These are phyloP conservation scores for Hycleus cichorii DNA, from an alignment of 1,140 invertebrate genomes.

Conservation along the genomic window DNA sequence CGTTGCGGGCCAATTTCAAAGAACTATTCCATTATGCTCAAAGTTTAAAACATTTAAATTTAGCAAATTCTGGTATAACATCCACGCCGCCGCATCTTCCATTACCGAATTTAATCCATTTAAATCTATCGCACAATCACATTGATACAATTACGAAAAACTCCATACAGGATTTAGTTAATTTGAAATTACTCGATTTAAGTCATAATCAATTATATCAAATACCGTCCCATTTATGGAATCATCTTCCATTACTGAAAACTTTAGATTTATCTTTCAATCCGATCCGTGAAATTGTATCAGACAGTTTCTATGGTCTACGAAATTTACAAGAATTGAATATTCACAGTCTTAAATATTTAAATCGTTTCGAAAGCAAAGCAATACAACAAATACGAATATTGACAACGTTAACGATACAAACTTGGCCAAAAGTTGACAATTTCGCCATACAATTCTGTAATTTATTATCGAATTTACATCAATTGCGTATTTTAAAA, in stretches of 20 bases:
- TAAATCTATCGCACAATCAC: conserved; percentile 70
- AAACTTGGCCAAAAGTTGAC: conserved; percentile 58
- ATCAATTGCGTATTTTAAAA: conserved; percentile 43
- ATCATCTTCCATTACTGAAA: conserved; percentile 34
- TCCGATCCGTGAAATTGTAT: conserved; percentile 36
- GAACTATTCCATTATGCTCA: conserved; percentile 84
- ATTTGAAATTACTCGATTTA: conserved; percentile 57
- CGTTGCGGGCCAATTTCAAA: conserved; percentile 77
- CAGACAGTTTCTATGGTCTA: conserved; percentile 48
- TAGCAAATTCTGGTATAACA: conserved; percentile 66
- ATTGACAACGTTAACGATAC: conserved; percentile 51
- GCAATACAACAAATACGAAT: conserved; percentile 54
- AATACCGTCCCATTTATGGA: conserved; percentile 55
- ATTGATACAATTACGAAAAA: conserved; percentile 55
- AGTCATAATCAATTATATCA: conserved; percentile 58
- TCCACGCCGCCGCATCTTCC: conserved; percentile 59
- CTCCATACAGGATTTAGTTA: conserved; percentile 54
- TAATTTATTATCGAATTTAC: conserved; percentile 48
- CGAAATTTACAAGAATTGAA: conserved; percentile 49
- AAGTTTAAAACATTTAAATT: conserved; percentile 64
- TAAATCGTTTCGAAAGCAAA: conserved; percentile 58
- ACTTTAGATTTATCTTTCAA: conserved; percentile 38
- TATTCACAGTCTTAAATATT: conserved; percentile 48
- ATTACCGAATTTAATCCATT: conserved; percentile 59
- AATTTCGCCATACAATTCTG: conserved; percentile 55